Conservation (phyloP, 30 jellyfish, hydroid and myxozoan genomes). For the Turritopsis rubra region DNA sequence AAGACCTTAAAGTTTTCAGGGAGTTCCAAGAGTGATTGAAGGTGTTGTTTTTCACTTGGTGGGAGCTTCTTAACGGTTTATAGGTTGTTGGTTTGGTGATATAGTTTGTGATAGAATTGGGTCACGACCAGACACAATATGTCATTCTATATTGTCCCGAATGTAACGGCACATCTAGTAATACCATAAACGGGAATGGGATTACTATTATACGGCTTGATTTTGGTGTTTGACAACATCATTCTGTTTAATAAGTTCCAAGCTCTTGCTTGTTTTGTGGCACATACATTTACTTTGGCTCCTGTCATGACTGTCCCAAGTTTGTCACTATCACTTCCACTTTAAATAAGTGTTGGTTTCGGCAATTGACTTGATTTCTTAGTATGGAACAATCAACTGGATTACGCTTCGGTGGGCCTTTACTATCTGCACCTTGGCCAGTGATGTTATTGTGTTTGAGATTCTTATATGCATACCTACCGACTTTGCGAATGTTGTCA, state of each 20-base stretch:
- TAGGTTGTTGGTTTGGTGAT: not conserved
- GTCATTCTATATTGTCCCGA: not conserved
- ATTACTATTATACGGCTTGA: not conserved
- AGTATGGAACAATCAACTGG: too few species aligned
- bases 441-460: too few species aligned
- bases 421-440: too few species aligned
- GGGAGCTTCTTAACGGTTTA: not conserved
- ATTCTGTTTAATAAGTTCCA: not conserved
- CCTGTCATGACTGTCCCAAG: too few species aligned
- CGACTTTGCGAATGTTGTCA: too few species aligned
- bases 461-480: too few species aligned
- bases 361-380: too few species aligned
- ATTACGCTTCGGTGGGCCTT: too few species aligned
- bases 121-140: not conserved
- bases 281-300: not conserved
- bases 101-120: not conserved
- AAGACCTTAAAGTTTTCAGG: conserved; percentile 15
- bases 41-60: not conserved
- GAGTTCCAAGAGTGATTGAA: not conserved
- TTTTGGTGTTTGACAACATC: not conserved
- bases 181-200: not conserved
- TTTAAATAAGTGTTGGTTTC: too few species aligned
- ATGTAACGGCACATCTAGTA: not conserved
- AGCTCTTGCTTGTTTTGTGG: not conserved
- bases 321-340: too few species aligned